phyloP scores from a whole-genome alignment of 2,113 vertebrate genomes.

The Numenius arquata region DNA sequence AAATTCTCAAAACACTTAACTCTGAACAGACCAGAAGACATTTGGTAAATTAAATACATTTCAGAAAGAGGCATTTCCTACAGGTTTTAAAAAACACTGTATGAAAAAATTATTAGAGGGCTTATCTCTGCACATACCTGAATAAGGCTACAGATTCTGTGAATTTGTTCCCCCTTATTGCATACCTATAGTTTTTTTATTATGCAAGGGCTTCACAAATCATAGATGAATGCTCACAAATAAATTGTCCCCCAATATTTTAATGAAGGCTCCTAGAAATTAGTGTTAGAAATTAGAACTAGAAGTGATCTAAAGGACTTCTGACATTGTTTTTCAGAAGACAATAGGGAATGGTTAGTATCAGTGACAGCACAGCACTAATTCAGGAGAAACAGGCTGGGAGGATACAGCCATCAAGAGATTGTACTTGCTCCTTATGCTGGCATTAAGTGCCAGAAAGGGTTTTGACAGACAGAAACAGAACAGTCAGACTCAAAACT shows the following conservation, averaged over 20 bases:
- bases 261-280: background rate
- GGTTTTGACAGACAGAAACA: background rate
- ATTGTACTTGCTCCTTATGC: background rate
- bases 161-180: background rate
- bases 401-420: background rate
- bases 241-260: fast-evolving
- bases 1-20: background rate
- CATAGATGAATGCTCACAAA: background rate
- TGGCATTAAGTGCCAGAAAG: background rate
- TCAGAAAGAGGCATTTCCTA: background rate
- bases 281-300: background rate
- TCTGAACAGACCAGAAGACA: background rate
- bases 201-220: background rate
- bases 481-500: background rate
- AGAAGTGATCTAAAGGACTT: background rate
- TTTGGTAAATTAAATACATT: background rate
- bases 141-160: background rate
- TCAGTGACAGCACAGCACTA: background rate
- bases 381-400: background rate
- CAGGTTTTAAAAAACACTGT: background rate
- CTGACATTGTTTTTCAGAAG: background rate
- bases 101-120: background rate
- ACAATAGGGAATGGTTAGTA: background rate
- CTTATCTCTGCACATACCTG: background rate
- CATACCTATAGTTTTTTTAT: background rate